Evolutionary conservation across 2,888 invertebrate species (phyloP), one percentile per base, ranked within the genome.

Genomic region (Alentia gelatinosa): DNA sequence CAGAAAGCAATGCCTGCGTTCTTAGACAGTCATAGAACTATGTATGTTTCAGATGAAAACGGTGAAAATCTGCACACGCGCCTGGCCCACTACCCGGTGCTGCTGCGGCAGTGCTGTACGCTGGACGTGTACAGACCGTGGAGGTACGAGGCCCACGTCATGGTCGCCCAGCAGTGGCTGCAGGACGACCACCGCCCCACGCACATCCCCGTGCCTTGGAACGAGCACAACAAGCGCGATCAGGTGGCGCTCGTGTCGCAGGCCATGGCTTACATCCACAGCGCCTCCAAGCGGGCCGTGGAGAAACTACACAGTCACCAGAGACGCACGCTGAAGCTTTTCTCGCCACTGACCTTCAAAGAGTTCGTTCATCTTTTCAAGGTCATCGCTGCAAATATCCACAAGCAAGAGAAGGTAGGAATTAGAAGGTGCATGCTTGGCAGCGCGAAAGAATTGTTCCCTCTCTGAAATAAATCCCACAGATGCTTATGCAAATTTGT

Each of bases 231-330:
- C 19, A 93, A 92, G 74, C 83, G 84, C 12, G 95, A 95, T 50
- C 95, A 96, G 92, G 92, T 95, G 19, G 92, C 92, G 1, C 93
- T 94, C 93, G 93, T 94, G 7, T 93, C 94, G 39, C 93, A 93
- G 47, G 95, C 95, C 15, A 95, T 96, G 95, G 94, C 95, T 5
- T 96, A 95, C 91, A 94, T 96, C 40, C 95, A 96, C 91, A 92
- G 94, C 91, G 95, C 95, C 12, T 93, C 95, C 37, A 94, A 94
- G 91, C 92, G 92, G 15, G 95, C 95, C 0, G 91, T 95, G 7
- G 95, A 95, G 92, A 92, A 94, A 83, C 95, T 94, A 91, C 94
- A 94, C 91, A 94, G 94, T 89, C 95, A 95, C 92, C 94, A 95
- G 94, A 94, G 92, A 91, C 93, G 94, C 90, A 94, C 94, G 91